These are phyloP conservation scores for Subacronicta megacephala DNA, from an alignment of 2,888 invertebrate species.

Conservation along the genomic window DNA sequence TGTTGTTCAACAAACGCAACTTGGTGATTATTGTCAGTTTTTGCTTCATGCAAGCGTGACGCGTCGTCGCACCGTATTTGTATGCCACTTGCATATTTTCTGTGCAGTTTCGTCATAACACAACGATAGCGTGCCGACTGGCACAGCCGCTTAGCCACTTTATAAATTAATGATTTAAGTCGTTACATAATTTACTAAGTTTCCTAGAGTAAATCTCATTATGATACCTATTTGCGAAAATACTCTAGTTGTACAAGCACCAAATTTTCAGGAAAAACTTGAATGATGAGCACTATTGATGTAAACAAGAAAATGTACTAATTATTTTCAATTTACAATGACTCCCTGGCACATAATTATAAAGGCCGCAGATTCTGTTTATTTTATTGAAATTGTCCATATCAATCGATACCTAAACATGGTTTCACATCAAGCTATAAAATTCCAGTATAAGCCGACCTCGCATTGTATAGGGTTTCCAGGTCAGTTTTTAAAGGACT, in stretches of 20 bases:
- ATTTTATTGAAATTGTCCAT: constrained; percentile 60
- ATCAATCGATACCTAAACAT: too few species aligned
- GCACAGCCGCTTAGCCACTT: too few species aligned
- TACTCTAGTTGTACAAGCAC: too few species aligned
- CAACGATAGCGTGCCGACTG: too few species aligned
- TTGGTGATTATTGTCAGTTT: constrained; percentile 59
- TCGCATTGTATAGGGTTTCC: too few species aligned
- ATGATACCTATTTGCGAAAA: too few species aligned
- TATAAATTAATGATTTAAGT: too few species aligned
- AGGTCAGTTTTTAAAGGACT: too few species aligned
- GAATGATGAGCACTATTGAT: constrained; percentile 15
- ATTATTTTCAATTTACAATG: constrained; percentile 48
- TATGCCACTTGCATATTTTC: constrained; percentile 38
- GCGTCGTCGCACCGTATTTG: constrained; percentile 44
- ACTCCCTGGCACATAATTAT: constrained; percentile 51
- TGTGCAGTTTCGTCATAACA: constrained; percentile 5
- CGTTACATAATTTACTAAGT: too few species aligned
- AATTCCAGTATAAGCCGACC: too few species aligned
- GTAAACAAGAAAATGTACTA: constrained; percentile 22
- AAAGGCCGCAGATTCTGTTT: constrained; percentile 57
- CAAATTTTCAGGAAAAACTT: neutral
- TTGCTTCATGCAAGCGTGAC: constrained; percentile 59
- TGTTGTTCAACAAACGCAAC: constrained; percentile 54
- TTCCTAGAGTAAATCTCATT: too few species aligned
- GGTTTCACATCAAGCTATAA: too few species aligned